Evolutionary conservation across 1,140 invertebrate genomes (phyloP).

Genomic region (Drosophila murphyi): DNA sequence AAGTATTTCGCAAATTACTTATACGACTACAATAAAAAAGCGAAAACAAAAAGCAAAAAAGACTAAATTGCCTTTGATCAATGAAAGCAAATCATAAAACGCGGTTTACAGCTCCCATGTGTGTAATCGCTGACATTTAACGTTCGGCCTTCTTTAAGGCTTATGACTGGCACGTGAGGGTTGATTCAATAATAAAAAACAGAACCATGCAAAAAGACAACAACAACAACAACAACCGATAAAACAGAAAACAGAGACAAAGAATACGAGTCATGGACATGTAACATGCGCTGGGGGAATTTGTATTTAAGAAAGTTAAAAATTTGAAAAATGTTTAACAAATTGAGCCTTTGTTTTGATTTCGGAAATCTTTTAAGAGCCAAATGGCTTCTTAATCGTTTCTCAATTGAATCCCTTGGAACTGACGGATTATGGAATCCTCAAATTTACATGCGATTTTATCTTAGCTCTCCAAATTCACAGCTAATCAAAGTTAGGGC

Average conservation of each 20-base stretch:
- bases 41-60: conserved; percentile 4
- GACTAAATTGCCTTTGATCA: conserved; percentile 52
- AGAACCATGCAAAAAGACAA: background rate
- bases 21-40: conserved; percentile 6
- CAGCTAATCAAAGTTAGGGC: no score
- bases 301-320: conserved; percentile 18
- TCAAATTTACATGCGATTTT: background rate
- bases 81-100: conserved; percentile 73
- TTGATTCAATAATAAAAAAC: background rate
- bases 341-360: conserved; percentile 47
- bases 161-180: conserved; percentile 52
- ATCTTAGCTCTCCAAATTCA: no score
- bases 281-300: conserved; percentile 47
- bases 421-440: conserved; percentile 3
- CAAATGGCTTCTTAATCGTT: conserved; percentile 13
- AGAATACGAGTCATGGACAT: no score
- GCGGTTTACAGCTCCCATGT: conserved; percentile 80
- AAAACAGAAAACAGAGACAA: background rate
- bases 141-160: conserved; percentile 48
- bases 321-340: conserved; percentile 49
- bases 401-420: background rate
- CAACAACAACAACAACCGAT: background rate
- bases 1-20: conserved; percentile 20
- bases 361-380: conserved; percentile 9
- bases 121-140: conserved; percentile 75